Base-by-base conservation (phyloP, 2,888 invertebrate genomes). In the Heliconius charithonia region DNA sequence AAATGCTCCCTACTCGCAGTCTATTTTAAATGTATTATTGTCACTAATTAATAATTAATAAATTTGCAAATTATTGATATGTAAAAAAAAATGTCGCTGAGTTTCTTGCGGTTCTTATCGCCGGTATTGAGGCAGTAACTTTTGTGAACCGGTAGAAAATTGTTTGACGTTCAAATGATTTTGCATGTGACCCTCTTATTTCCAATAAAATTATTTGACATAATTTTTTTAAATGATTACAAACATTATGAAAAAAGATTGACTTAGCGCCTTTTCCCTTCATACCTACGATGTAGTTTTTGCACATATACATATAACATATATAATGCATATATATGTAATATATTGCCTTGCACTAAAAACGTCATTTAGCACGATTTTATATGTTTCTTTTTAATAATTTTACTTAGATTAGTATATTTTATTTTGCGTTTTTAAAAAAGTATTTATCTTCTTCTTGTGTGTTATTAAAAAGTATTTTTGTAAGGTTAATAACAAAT, bases 181-280 rank as follows among this genome's bases (percentile, higher is more conserved):
- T 41, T 41, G 41, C 41, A 41, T 41, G 41, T 13, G 13, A 41
- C 13, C 13, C 3, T 41, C 41, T 41, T 41, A 41, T 0, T 41
- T 13, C 41, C 41, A 41, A 41, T 41, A 41, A 13, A 41, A 45
- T 16, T 4, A 45, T 45, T 45, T 45, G 45, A 45, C 1, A 45
- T 16, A 16, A 4, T 4, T 45, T 16, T 16, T 45, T 45, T 16
- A 16, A 13, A 45, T 37, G 16, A 45, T 16, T 45, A 45, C 16
- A 45, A 45, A 45, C 45, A 45, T 45, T 22, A 22, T 22, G 56
- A 22, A 56, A 56, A 19, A 7, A 56, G 22, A 41, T 2, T n/a
- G 13, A 41, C 41, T 67, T 67, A 67, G 67, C 67, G 67, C 67
- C 25, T 25, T 67, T 67, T 67, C 6, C 41, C 41, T 67, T 67